phyloP scores from a whole-genome alignment of 2,888 invertebrate species.

The Nymphalis urticae region DNA sequence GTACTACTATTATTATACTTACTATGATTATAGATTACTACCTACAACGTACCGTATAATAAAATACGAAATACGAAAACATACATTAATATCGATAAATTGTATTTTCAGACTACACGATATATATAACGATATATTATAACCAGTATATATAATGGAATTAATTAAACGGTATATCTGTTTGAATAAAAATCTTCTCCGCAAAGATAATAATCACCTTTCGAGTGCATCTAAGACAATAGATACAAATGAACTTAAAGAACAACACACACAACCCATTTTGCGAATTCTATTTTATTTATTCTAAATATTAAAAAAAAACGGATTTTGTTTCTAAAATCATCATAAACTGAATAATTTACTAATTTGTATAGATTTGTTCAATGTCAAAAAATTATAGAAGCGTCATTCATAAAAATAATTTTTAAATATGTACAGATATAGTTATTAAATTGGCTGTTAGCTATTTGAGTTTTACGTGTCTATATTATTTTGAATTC shows the following conservation, averaged over 20 bases:
- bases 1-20: no score
- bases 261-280: slow-evolving; percentile 74
- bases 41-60: no score
- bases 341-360: slow-evolving; percentile 26
- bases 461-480: no score
- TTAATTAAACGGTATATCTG: no score
- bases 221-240: slow-evolving; percentile 65
- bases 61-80: no score
- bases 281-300: slow-evolving; percentile 37
- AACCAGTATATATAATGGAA: no score
- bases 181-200: neutral
- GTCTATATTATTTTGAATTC: no score
- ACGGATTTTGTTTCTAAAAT: neutral
- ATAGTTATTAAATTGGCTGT: neutral
- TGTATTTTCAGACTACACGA: no score
- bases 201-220: slow-evolving; percentile 50
- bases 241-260: slow-evolving; percentile 65
- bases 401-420: neutral
- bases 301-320: slow-evolving; percentile 32
- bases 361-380: slow-evolving; percentile 22
- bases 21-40: no score
- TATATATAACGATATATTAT: no score
- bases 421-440: no score
- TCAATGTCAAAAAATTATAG: neutral
- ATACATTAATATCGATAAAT: no score